phyloP scores from a whole-genome alignment of 2,113 vertebrate species.

The Nibea coibor region DNA sequence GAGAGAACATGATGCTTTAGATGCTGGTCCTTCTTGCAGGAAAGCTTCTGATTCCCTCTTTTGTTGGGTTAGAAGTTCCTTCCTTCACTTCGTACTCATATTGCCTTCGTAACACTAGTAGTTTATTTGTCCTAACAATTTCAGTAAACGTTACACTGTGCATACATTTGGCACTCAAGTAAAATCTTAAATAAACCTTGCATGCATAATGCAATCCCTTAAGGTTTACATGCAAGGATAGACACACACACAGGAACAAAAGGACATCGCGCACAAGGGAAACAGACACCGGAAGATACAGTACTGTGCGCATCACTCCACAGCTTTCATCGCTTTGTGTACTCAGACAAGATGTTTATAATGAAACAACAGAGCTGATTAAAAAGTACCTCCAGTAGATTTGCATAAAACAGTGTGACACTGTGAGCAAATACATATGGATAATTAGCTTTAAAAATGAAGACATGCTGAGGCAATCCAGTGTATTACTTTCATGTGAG shows the following conservation, averaged over 20 bases:
- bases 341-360: slow-evolving; percentile 29
- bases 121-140: background rate
- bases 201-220: slow-evolving; percentile 3
- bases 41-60: slow-evolving; percentile 14
- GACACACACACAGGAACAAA: slow-evolving; percentile 4
- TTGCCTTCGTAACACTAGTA: background rate
- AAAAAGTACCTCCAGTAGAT: slow-evolving; percentile 38
- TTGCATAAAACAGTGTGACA: slow-evolving; percentile 26
- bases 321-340: background rate
- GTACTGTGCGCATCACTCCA: background rate
- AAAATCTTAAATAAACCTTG: slow-evolving; percentile 2
- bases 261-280: background rate
- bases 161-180: background rate
- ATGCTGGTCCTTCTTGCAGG: slow-evolving; percentile 36
- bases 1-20: slow-evolving; percentile 37
- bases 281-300: slow-evolving; percentile 1
- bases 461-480: slow-evolving; percentile 49
- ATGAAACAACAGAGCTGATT: slow-evolving; percentile 36
- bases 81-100: background rate
- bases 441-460: slow-evolving; percentile 62
- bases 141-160: background rate
- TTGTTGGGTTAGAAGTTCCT: background rate
- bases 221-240: background rate
- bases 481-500: slow-evolving; percentile 53
- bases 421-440: slow-evolving; percentile 26